Evolutionary conservation across 2,888 invertebrate species (phyloP), one percentile per base, ranked within the genome.

Genomic region (Iselma pallidipennis): DNA sequence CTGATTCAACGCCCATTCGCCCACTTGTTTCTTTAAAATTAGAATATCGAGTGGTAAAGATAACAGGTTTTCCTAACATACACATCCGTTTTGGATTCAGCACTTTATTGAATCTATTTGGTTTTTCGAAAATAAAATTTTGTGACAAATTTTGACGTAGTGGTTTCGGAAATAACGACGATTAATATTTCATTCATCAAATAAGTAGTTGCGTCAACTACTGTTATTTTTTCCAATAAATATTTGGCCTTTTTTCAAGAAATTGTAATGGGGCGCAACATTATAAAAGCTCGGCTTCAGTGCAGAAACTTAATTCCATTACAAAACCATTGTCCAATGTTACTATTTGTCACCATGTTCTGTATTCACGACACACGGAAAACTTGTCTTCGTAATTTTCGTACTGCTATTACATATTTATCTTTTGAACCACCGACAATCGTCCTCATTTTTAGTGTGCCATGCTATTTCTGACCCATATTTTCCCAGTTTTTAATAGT

Each of bases 21-120:
- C 67, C 59, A 69, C 70, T 59, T 45, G 45, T 63, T n/a, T 23
- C 16, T 57, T 57, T 68, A 65, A 66, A 63, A 65, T 64, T 70
- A 68, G 66, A 53, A 23, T 28, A 16, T 45, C 14, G 12, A 23
- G 25, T 55, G 49, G 19, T 55, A 21, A 55, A 55, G 56, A 56
- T 56, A 62, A 54, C 57, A 26, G 48, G 54, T 62, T 54, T 61
- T 5, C 12, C n/a, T 16, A 6, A 37, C 16, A 37, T 14, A 7
- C 16, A 16, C 16, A 16, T 21, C 7, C 12, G 12, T 45, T 45
- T 23, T 21, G 45, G 2, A 23, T 23, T n/a, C n/a, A n/a, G n/a
- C n/a, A 6, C 14, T 9, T 19, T 16, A 33, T 33, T 33, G 14
- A 16, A 42, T 42, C 2, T 16, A n/a, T n/a, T n/a, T n/a, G n/a